Conservation (phyloP, 2,797 vertebrate species). For the Mormyrops attenuatus region DNA sequence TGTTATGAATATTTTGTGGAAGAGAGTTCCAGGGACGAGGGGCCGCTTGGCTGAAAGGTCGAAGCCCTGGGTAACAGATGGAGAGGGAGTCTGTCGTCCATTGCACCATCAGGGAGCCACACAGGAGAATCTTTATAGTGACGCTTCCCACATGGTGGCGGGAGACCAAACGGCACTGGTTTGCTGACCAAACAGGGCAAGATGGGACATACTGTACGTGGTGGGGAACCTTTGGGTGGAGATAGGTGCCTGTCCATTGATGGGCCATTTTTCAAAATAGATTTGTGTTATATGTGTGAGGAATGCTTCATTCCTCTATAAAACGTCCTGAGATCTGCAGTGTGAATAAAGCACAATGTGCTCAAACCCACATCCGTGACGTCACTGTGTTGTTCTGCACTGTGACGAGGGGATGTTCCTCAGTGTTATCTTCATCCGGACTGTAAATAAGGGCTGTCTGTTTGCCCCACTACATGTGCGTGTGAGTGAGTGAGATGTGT, state of each 20-base stretch:
- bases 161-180: neutral
- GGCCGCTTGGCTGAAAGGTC: neutral
- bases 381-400: neutral
- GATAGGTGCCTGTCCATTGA: neutral
- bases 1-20: neutral
- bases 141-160: neutral
- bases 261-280: neutral
- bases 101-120: neutral
- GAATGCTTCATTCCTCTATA: neutral
- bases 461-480: neutral
- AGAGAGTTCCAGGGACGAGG: neutral
- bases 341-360: neutral
- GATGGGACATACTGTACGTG: neutral
- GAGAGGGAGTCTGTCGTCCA: too few relatives aligned
- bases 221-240: neutral
- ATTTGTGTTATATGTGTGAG: neutral
- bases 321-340: neutral
- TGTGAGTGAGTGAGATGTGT: neutral
- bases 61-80: neutral
- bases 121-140: neutral
- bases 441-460: constrained; percentile 19
- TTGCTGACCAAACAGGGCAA: neutral
- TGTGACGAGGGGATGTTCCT: neutral
- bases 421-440: constrained; percentile 9
- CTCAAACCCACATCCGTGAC: neutral